These are phyloP conservation scores for Ricordea florida DNA, from an alignment of 92 coral and sea anemone genomes.

Conservation along the genomic window DNA sequence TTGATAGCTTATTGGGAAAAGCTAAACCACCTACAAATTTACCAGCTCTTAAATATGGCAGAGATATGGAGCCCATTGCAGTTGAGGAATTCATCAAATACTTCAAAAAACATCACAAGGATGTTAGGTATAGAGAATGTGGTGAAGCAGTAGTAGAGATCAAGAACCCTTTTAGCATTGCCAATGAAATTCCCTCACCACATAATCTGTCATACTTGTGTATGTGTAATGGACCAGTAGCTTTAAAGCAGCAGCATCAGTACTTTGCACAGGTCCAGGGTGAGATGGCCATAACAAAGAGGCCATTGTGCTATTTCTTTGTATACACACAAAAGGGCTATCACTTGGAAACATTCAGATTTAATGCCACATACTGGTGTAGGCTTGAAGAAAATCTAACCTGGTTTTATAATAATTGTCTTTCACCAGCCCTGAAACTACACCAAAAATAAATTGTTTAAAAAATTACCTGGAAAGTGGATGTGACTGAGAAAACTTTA, in stretches of 20 bases:
- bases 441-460: conserved; percentile 15
- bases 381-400: neutral
- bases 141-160: conserved; percentile 50
- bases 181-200: conserved; percentile 25
- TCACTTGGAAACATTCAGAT: conserved; percentile 27
- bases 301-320: conserved; percentile 36
- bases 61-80: conserved; percentile 19
- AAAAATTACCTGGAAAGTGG: conserved; percentile 9
- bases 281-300: conserved; percentile 38
- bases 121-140: conserved; percentile 45
- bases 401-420: conserved; percentile 7
- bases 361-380: conserved; percentile 37
- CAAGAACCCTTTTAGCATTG: conserved; percentile 47
- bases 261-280: conserved; percentile 50
- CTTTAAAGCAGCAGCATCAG: conserved; percentile 32
- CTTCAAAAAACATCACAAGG: conserved; percentile 36
- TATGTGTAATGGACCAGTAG: neutral
- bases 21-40: conserved; percentile 20
- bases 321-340: conserved; percentile 39
- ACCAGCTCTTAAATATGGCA: conserved; percentile 39
- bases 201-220: conserved; percentile 25
- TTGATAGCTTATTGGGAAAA: conserved; percentile 14
- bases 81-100: conserved; percentile 30
- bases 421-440: conserved; percentile 22
- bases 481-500: conserved; percentile 13